phyloP scores from a whole-genome alignment of 2,797 vertebrate genomes.

The Pseudochromis fuscus region DNA sequence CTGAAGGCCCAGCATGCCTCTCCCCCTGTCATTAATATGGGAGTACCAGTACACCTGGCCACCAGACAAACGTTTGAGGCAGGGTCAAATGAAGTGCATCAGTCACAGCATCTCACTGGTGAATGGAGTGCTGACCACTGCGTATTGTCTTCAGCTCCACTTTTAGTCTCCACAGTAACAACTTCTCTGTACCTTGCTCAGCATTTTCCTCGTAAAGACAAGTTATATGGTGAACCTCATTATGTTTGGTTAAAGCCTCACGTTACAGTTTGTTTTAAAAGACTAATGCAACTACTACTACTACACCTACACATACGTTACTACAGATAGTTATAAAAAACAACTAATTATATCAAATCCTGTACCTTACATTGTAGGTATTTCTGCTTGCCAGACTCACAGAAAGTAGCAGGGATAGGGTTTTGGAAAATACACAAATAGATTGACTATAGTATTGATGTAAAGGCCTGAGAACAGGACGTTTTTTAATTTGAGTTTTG shows the following conservation, averaged over 20 bases:
- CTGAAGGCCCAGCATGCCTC: conserved; percentile 56
- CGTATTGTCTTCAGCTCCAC: conserved; percentile 16
- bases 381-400: not conserved
- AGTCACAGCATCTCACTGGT: conserved; percentile 42
- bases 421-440: conserved; percentile 1
- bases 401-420: not conserved
- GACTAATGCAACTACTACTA: not conserved
- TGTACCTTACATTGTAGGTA: too few species aligned
- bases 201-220: conserved; percentile 3
- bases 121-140: conserved; percentile 32
- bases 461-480: not conserved
- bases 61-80: conserved; percentile 52
- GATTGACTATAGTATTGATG: not conserved
- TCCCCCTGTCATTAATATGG: conserved; percentile 74
- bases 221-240: not conserved
- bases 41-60: conserved; percentile 58
- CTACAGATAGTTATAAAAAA: too few species aligned
- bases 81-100: conserved; percentile 44
- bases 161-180: conserved; percentile 33
- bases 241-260: not conserved
- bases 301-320: too few species aligned
- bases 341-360: too few species aligned
- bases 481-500: too few species aligned
- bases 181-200: conserved; percentile 5
- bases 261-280: not conserved